phyloP scores from a whole-genome alignment of 2,113 vertebrate genomes.

The Thalassarche chlororhynchos region DNA sequence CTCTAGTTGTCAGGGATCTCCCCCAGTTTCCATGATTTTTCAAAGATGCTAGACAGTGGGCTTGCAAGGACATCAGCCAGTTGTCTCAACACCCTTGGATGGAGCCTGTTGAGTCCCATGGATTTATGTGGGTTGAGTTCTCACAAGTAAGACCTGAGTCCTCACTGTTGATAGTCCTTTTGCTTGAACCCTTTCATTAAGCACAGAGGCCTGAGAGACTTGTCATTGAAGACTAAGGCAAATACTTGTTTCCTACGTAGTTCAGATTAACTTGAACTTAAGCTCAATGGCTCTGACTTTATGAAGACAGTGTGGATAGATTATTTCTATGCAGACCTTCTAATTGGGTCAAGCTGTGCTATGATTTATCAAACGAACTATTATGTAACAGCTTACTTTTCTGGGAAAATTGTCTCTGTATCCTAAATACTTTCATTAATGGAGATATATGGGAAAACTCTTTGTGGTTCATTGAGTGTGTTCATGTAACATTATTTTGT shows the following conservation, averaged over 20 bases:
- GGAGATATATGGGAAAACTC: background rate
- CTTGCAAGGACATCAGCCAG: background rate
- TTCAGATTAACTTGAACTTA: background rate
- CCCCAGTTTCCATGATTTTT: background rate
- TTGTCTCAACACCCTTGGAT: background rate
- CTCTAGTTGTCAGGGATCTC: background rate
- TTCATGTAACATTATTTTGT: background rate
- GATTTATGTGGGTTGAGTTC: background rate
- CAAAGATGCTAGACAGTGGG: background rate
- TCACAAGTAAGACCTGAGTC: background rate
- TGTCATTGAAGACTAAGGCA: background rate
- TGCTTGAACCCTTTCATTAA: background rate
- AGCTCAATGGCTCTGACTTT: background rate
- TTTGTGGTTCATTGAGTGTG: background rate
- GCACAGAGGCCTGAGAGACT: background rate
- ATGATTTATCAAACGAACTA: background rate
- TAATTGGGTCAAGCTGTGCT: background rate
- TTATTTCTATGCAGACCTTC: background rate
- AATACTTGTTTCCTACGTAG: background rate
- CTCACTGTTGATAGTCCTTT: background rate
- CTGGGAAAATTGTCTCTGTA: background rate
- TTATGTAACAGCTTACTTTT: background rate
- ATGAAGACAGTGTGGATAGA: background rate
- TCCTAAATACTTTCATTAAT: background rate
- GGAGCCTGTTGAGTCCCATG: background rate